phyloP scores from a whole-genome alignment of 2,113 vertebrate species.

The Zapus hudsonius region DNA sequence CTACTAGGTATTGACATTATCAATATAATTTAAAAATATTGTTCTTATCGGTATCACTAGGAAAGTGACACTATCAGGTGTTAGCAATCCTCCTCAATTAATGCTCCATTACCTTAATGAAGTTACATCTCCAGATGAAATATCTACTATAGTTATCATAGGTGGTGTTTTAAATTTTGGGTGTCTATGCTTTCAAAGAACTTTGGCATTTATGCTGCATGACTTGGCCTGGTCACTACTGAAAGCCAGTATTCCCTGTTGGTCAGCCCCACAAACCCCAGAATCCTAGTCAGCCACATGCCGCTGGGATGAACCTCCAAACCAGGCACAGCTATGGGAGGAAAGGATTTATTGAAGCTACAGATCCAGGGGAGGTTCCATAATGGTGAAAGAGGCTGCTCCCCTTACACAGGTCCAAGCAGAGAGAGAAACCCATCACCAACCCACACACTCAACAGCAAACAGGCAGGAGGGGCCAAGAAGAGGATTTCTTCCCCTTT shows the following conservation, averaged over 20 bases:
- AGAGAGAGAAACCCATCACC: too few species aligned
- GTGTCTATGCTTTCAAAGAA: background rate
- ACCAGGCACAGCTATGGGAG: too few species aligned
- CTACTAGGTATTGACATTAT: background rate
- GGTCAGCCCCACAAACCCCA: background rate
- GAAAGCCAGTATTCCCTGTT: background rate
- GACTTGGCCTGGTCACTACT: background rate
- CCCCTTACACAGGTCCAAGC: too few species aligned
- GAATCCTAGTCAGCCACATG: too few species aligned
- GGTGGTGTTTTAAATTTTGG: slow-evolving; percentile 5
- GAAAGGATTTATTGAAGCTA: too few species aligned
- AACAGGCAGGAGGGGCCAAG: too few species aligned
- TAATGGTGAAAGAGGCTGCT: too few species aligned
- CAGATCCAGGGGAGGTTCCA: too few species aligned
- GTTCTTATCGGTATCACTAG: slow-evolving; percentile 18
- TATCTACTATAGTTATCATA: background rate
- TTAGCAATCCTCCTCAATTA: background rate
- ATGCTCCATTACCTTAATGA: slow-evolving; percentile 22
- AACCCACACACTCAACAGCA: too few species aligned
- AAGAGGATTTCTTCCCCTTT: too few species aligned
- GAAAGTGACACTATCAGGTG: background rate
- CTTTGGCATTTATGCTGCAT: background rate
- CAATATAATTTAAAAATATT: slow-evolving; percentile 34
- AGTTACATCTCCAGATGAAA: slow-evolving; percentile 8
- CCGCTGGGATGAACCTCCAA: too few species aligned